phyloP scores from a whole-genome alignment of 2,888 invertebrate species.

The Orthosia gothica region DNA sequence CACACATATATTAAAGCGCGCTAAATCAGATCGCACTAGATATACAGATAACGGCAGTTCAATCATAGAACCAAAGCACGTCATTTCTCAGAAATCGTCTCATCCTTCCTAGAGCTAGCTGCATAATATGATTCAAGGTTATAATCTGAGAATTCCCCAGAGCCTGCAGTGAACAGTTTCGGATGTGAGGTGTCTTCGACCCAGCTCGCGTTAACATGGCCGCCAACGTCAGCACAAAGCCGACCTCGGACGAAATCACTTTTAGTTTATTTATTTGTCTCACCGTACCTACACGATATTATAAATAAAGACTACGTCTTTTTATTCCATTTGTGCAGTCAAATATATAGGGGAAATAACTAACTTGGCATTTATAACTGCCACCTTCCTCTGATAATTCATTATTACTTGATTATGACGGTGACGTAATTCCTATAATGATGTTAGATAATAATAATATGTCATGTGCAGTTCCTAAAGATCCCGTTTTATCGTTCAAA shows the following conservation, averaged over 20 bases:
- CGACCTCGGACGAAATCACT: slow-evolving; percentile 79
- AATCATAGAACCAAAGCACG: slow-evolving; percentile 11
- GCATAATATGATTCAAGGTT: slow-evolving; percentile 42
- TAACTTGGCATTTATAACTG: slow-evolving; percentile 56
- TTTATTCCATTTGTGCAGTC: slow-evolving; percentile 61
- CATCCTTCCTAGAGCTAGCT: slow-evolving; percentile 30
- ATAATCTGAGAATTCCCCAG: slow-evolving; percentile 33
- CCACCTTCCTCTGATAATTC: slow-evolving; percentile 43
- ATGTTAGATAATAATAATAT: slow-evolving; percentile 46
- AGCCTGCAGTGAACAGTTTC: slow-evolving; percentile 38
- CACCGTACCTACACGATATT: slow-evolving; percentile 76
- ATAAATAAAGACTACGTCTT: slow-evolving; percentile 72
- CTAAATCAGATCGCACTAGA: slow-evolving; percentile 19
- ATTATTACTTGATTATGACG: slow-evolving; percentile 37
- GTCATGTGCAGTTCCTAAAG: slow-evolving; percentile 17
- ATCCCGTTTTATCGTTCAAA: slow-evolving; percentile 19
- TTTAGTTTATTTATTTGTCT: slow-evolving; percentile 80
- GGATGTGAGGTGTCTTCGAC: slow-evolving; percentile 53
- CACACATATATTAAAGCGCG: background rate
- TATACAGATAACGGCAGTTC: slow-evolving; percentile 18
- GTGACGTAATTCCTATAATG: slow-evolving; percentile 39
- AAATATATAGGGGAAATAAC: slow-evolving; percentile 49
- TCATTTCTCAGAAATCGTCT: slow-evolving; percentile 30
- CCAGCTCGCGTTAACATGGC: slow-evolving; percentile 63
- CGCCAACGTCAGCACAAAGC: slow-evolving; percentile 76